Evolutionary conservation across 2,888 invertebrate species (phyloP).

Genomic region (Heliconius hortense): DNA sequence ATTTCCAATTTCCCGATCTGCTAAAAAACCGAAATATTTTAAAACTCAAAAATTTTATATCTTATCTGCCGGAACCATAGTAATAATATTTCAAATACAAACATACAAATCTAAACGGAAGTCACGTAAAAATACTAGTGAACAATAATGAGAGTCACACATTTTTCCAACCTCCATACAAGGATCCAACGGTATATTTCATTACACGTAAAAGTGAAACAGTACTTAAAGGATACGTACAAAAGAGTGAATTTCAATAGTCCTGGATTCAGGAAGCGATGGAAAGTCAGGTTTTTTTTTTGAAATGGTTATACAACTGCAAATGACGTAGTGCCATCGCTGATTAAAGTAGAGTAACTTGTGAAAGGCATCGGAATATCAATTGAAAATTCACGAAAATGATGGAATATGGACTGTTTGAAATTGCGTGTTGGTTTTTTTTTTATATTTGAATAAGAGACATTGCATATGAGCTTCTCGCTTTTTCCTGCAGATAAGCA

Average conservation of each 20-base stretch:
- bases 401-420: neutral
- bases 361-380: slow-evolving; percentile 7
- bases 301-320: slow-evolving; percentile 23
- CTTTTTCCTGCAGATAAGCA: neutral
- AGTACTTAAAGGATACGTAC: slow-evolving; percentile 19
- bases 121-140: neutral
- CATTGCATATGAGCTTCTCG: neutral
- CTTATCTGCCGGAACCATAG: neutral
- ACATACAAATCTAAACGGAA: neutral
- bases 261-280: neutral
- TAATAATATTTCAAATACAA: neutral
- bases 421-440: neutral
- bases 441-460: neutral
- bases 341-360: slow-evolving; percentile 22
- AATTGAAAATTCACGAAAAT: slow-evolving; percentile 8
- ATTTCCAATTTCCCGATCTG: no score
- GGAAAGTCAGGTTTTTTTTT: slow-evolving; percentile 16
- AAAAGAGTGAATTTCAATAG: slow-evolving; percentile 14
- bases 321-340: slow-evolving; percentile 22
- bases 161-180: slow-evolving; percentile 20
- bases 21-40: neutral
- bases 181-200: slow-evolving; percentile 11
- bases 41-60: neutral
- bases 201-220: slow-evolving; percentile 19
- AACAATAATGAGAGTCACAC: slow-evolving; percentile 18